Conservation (phyloP, 2,797 vertebrate species). For the Sebastes matsubarae region DNA sequence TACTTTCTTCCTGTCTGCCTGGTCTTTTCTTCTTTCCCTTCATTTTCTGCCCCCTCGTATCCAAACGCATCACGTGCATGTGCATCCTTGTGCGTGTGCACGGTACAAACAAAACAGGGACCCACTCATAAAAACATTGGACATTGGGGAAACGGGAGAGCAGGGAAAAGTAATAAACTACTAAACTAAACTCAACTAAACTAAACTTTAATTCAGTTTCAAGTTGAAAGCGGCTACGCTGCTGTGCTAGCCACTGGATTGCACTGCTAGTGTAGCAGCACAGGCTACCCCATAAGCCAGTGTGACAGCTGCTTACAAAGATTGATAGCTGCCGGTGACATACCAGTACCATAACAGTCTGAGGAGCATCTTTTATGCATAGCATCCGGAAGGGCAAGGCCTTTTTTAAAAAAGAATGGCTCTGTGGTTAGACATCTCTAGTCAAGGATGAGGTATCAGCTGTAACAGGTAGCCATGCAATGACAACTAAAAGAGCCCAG, state of each 20-base stretch:
- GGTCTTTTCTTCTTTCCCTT: not conserved
- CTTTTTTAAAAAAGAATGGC: not conserved
- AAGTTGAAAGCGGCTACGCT: not conserved
- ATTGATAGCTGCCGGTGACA: not conserved
- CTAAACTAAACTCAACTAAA: too few species aligned
- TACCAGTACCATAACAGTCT: not conserved
- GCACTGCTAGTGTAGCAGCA: not conserved
- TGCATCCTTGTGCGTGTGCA: not conserved
- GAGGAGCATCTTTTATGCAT: not conserved
- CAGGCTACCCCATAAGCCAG: not conserved
- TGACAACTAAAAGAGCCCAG: not conserved
- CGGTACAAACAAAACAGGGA: not conserved
- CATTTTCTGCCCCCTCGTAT: not conserved
- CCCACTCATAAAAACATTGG: not conserved
- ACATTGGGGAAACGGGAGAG: not conserved
- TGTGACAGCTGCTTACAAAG: not conserved
- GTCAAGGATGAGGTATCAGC: not conserved
- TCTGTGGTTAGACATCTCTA: not conserved
- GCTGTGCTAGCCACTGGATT: not conserved
- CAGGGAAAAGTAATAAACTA: not conserved
- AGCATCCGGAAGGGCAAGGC: not conserved
- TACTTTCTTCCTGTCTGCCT: slow-evolving; percentile 1
- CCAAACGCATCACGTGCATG: not conserved
- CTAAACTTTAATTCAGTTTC: not conserved
- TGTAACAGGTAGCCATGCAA: not conserved